These are phyloP conservation scores for Psophia crepitans DNA, from an alignment of 2,113 vertebrate species.

Conservation along the genomic window DNA sequence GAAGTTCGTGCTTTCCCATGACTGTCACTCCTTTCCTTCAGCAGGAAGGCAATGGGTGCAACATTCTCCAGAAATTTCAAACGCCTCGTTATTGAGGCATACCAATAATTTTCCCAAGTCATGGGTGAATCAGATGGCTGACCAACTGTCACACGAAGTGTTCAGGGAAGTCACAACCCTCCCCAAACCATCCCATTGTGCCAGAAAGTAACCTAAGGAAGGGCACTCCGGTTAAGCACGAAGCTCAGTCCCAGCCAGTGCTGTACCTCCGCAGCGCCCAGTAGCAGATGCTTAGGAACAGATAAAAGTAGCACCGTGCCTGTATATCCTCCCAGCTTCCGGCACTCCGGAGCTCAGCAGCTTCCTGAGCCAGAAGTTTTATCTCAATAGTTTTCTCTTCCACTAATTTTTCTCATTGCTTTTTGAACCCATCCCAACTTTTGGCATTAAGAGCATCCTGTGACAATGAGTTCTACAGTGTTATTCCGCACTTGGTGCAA, in stretches of 20 bases:
- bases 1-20: not conserved
- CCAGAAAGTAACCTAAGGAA: not conserved
- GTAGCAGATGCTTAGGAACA: constrained; percentile 10
- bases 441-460: constrained; percentile 28
- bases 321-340: constrained; percentile 21
- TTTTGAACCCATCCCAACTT: constrained; percentile 33
- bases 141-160: not conserved
- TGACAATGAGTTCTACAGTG: not conserved
- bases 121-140: not conserved
- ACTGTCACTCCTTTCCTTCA: not conserved
- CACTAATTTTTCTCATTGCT: constrained; percentile 43
- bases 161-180: not conserved
- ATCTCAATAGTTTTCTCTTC: constrained; percentile 39
- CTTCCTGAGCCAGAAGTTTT: constrained; percentile 37
- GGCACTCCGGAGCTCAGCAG: not conserved
- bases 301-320: not conserved
- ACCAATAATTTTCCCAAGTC: not conserved
- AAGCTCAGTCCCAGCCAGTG: not conserved
- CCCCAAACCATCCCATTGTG: not conserved
- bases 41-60: not conserved
- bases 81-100: not conserved
- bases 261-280: not conserved
- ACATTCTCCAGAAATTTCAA: not conserved
- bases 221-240: not conserved
- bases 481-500: not conserved